phyloP scores from a whole-genome alignment of 2,113 vertebrate genomes.

The Balaenoptera acutorostrata region DNA sequence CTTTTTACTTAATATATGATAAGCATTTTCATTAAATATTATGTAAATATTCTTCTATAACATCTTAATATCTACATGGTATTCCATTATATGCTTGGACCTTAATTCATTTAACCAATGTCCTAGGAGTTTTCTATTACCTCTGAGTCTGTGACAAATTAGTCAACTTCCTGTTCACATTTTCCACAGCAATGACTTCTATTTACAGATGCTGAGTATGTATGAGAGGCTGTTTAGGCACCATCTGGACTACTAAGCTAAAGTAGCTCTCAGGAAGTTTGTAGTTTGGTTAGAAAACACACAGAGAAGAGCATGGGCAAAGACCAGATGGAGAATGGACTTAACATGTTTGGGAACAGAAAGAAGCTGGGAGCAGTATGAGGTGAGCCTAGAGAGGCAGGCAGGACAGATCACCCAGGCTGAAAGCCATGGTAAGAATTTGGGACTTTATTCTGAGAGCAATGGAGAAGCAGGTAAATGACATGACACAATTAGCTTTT shows the following conservation, averaged over 20 bases:
- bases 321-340: not conserved
- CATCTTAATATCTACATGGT: not conserved
- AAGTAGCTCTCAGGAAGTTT: not conserved
- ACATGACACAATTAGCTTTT: no score
- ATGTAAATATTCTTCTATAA: not conserved
- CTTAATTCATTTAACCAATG: not conserved
- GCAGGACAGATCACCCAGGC: not conserved
- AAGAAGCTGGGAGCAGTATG: not conserved
- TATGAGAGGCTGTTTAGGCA: not conserved
- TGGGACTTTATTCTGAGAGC: not conserved
- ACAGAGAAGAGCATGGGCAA: not conserved
- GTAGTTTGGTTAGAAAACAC: not conserved
- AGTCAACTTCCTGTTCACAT: not conserved
- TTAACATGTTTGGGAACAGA: not conserved
- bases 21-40: not conserved
- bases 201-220: not conserved
- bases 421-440: not conserved
- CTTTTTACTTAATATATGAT: not conserved
- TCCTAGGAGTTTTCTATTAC: not conserved
- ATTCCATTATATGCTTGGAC: not conserved
- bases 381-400: not conserved
- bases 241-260: not conserved
- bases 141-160: not conserved
- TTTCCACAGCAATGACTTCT: not conserved
- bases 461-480: not conserved